These are phyloP conservation scores for Parnassius glacialis DNA, from an alignment of 2,888 invertebrate species.

Conservation along the genomic window DNA sequence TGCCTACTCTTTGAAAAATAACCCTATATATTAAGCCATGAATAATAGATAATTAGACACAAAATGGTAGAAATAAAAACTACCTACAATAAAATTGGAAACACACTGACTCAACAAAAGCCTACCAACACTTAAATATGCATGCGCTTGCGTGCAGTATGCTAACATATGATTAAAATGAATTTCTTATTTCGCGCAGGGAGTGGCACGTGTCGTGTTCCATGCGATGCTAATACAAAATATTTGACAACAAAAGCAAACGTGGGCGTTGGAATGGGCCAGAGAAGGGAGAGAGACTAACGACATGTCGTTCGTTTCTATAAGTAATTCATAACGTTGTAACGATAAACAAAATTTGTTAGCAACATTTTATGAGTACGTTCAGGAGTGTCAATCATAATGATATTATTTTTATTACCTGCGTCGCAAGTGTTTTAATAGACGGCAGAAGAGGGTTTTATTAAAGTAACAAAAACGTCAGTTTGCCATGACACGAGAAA, in stretches of 20 bases:
- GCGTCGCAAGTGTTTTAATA: neutral
- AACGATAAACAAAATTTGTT: slow-evolving; percentile 9
- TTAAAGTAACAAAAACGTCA: neutral
- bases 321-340: slow-evolving; percentile 15
- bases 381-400: neutral
- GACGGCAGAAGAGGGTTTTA: neutral
- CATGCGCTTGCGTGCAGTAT: slow-evolving; percentile 42
- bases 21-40: too few relatives aligned
- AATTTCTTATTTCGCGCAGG: slow-evolving; percentile 64
- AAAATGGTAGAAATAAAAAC: too few relatives aligned
- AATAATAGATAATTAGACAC: too few relatives aligned
- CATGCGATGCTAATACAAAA: slow-evolving; percentile 53
- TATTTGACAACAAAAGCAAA: slow-evolving; percentile 35
- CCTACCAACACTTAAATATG: slow-evolving; percentile 29
- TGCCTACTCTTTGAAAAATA: too few relatives aligned
- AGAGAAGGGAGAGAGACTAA: slow-evolving; percentile 19
- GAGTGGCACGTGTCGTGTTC: slow-evolving; percentile 43
- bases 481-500: neutral
- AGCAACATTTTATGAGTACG: slow-evolving; percentile 8
- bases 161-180: slow-evolving; percentile 71
- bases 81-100: too few relatives aligned
- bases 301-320: slow-evolving; percentile 8
- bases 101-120: neutral
- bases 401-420: slow-evolving; percentile 1
- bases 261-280: slow-evolving; percentile 22